Evolutionary conservation across 2,797 vertebrate genomes (phyloP).

Genomic region (Tauraco hartlaubi): DNA sequence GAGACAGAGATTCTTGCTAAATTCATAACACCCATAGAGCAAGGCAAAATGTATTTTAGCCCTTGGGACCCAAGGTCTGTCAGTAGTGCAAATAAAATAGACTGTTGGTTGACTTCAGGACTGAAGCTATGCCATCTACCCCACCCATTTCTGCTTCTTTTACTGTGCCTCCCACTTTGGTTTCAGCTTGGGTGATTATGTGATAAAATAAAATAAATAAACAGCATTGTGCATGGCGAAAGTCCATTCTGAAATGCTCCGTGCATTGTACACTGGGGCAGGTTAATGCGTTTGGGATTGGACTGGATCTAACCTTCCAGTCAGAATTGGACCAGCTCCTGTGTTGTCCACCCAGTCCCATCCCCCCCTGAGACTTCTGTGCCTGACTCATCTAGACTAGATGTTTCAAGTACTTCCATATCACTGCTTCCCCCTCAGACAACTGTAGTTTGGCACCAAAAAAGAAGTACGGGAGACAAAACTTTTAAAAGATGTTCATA

Average conservation of each 20-base stretch:
- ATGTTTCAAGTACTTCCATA: not conserved
- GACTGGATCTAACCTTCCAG: not conserved
- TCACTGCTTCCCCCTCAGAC: not conserved
- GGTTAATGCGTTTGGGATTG: not conserved
- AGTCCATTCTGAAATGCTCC: not conserved
- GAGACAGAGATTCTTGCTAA: not conserved
- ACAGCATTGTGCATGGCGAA: not conserved
- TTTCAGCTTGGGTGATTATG: not conserved
- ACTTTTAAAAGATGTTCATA: not conserved
- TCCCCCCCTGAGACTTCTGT: not conserved
- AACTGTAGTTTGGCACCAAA: not conserved
- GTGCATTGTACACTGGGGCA: fast-evolving
- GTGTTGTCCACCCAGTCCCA: not conserved
- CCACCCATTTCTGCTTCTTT: not conserved
- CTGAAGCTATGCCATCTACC: not conserved
- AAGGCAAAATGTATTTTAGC: not conserved
- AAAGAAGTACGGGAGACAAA: not conserved
- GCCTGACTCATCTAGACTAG: not conserved
- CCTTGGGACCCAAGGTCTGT: not conserved
- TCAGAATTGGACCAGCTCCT: not conserved
- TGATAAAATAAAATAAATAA: not conserved
- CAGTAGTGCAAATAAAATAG: not conserved
- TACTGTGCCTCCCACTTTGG: not conserved
- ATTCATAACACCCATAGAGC: not conserved
- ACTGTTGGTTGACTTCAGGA: not conserved